Evolutionary conservation across 2,888 invertebrate genomes (phyloP).

Genomic region (Helicoverpa assulta): DNA sequence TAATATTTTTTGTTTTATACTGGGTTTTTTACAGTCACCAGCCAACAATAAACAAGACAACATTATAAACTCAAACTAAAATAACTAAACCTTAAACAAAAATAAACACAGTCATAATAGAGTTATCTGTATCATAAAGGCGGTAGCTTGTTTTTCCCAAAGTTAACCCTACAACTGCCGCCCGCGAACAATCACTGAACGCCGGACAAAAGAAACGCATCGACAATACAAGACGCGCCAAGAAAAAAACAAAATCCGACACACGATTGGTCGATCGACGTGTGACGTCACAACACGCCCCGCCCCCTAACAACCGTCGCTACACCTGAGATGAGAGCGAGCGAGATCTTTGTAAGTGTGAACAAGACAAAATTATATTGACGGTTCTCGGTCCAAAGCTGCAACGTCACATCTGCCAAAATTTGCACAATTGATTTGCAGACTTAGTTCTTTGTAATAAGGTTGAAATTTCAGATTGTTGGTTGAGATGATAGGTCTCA

Average conservation of each 20-base stretch:
- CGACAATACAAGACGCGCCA: conserved; percentile 79
- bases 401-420: conserved; percentile 58
- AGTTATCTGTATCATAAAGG: conserved; percentile 62
- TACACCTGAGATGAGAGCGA: conserved; percentile 87
- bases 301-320: conserved; percentile 89
- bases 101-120: conserved; percentile 44
- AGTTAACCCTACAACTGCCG: conserved; percentile 74
- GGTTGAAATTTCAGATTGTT: conserved; percentile 53
- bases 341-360: conserved; percentile 76
- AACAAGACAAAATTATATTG: conserved; percentile 82
- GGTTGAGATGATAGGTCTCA: conserved; percentile 47
- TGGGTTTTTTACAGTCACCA: neutral
- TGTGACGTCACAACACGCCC: conserved; percentile 84
- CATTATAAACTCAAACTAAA: neutral
- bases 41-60: neutral
- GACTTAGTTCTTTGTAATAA: neutral
- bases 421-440: conserved; percentile 38
- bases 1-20: neutral
- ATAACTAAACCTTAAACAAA: conserved; percentile 14
- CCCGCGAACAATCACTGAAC: conserved; percentile 75
- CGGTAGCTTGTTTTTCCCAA: conserved; percentile 74
- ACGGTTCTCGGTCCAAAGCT: conserved; percentile 58
- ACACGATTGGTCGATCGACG: conserved; percentile 79
- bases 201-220: conserved; percentile 80
- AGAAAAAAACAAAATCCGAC: conserved; percentile 79